phyloP scores from a whole-genome alignment of 2,888 invertebrate species.

The Trichogramma dendrolimi region DNA sequence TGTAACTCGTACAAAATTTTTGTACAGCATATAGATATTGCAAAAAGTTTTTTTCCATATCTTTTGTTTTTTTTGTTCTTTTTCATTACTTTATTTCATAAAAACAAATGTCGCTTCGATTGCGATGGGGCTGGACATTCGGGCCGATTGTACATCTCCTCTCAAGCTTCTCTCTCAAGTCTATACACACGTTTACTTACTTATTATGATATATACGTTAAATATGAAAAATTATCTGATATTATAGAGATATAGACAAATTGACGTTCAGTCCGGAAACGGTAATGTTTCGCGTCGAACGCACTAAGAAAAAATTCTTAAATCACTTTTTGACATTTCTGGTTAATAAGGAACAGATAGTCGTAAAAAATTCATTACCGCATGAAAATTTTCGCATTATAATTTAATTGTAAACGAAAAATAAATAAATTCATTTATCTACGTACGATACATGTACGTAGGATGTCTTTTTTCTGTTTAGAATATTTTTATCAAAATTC shows the following conservation, averaged over 20 bases:
- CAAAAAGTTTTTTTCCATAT: conserved; percentile 10
- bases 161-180: not conserved
- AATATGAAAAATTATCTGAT: conserved; percentile 24
- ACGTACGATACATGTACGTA: too few species aligned
- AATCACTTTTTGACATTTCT: conserved; percentile 22
- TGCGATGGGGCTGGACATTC: conserved; percentile 27
- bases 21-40: conserved; percentile 14
- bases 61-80: not conserved
- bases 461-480: too few species aligned
- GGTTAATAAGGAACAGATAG: conserved; percentile 20
- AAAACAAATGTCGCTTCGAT: conserved; percentile 1
- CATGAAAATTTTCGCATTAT: too few species aligned
- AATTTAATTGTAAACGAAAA: too few species aligned
- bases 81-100: not conserved
- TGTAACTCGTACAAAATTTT: conserved; percentile 17
- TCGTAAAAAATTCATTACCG: conserved; percentile 13
- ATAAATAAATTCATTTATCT: too few species aligned
- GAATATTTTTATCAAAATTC: too few species aligned
- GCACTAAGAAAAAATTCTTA: conserved; percentile 11
- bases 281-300: conserved; percentile 8
- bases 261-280: conserved; percentile 19
- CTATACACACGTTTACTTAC: conserved; percentile 14
- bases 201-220: conserved; percentile 15
- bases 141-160: conserved; percentile 24
- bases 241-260: conserved; percentile 21